Conservation (phyloP, 2,113 vertebrate species). For the Oncorhynchus nerka region DNA sequence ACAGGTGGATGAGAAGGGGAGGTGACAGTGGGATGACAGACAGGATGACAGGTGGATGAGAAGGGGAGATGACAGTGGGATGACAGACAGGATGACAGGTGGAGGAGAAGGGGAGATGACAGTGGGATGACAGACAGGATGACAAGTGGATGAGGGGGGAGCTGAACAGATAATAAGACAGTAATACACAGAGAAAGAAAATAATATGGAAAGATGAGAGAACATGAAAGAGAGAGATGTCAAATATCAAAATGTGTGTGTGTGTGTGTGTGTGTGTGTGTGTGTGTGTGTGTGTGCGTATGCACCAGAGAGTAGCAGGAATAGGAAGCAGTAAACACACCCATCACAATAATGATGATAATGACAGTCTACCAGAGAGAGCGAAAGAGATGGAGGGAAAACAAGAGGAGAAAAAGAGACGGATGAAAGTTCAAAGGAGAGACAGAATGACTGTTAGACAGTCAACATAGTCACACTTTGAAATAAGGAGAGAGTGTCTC, state of each 20-base stretch:
- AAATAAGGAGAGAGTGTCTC: too few relatives aligned
- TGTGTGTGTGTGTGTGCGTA: conserved; percentile 3
- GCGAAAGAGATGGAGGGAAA: background rate
- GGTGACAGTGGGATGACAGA: too few relatives aligned
- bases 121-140: background rate
- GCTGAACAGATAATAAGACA: background rate
- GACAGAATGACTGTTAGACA: background rate
- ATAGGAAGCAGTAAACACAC: conserved; percentile 27
- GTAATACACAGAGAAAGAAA: conserved; percentile 9
- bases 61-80: too few relatives aligned
- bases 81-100: too few relatives aligned
- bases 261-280: background rate
- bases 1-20: too few relatives aligned
- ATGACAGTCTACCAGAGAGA: background rate
- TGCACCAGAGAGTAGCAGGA: conserved; percentile 5
- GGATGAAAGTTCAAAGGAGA: background rate
- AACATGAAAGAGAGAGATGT: background rate
- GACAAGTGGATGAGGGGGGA: background rate
- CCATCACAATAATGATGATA: background rate
- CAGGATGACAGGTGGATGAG: too few relatives aligned
- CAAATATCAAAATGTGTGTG: background rate
- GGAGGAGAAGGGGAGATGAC: too few relatives aligned
- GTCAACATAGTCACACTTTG: background rate
- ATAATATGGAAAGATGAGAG: background rate
- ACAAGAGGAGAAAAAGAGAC: background rate